A percentile compares a stretch with the other conserved stretches of the same genome.
Evolutionary conservation across 2,888 invertebrate genomes (phyloP).

Genomic region (Cheilosia vernalis): DNA sequence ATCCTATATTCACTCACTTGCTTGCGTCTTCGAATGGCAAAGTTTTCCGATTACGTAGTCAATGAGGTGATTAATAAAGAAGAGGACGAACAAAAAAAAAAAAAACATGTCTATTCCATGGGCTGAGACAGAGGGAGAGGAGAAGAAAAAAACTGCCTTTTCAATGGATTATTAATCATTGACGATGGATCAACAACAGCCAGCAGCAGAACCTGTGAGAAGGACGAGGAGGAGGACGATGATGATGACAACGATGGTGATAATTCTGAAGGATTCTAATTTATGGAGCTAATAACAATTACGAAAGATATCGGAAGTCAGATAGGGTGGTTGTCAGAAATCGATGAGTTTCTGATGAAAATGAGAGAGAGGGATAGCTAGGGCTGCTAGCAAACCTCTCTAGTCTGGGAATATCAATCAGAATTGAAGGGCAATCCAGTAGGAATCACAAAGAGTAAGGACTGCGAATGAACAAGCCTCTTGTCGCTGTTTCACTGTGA

Average conservation of each 20-base stretch:
- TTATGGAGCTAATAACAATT: conserved; percentile 75
- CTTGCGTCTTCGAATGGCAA: conserved; percentile 46
- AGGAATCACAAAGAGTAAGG: too few species aligned
- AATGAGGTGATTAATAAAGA: conserved; percentile 75
- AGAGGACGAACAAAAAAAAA: conserved; percentile 11
- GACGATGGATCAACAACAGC: conserved; percentile 64
- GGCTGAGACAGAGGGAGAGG: neutral
- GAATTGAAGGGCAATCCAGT: too few species aligned
- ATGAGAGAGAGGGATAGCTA: neutral
- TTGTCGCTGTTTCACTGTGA: too few species aligned
- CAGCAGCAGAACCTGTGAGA: neutral
- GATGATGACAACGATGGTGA: conserved; percentile 68
- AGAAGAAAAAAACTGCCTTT: conserved; percentile 47
- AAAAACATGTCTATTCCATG: neutral
- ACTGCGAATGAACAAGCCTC: too few species aligned
- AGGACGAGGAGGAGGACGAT: conserved; percentile 6
- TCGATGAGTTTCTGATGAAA: neutral
- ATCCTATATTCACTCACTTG: conserved; percentile 60
- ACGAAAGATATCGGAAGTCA: conserved; percentile 64
- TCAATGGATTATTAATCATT: conserved; percentile 75
- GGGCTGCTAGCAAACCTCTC: too few species aligned
- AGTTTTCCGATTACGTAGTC: conserved; percentile 75
- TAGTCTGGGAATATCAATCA: too few species aligned
- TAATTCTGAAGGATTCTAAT: conserved; percentile 69
- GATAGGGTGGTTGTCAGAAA: conserved; percentile 34